phyloP scores from a whole-genome alignment of 1,140 invertebrate genomes.

The Bombus soroeensis region DNA sequence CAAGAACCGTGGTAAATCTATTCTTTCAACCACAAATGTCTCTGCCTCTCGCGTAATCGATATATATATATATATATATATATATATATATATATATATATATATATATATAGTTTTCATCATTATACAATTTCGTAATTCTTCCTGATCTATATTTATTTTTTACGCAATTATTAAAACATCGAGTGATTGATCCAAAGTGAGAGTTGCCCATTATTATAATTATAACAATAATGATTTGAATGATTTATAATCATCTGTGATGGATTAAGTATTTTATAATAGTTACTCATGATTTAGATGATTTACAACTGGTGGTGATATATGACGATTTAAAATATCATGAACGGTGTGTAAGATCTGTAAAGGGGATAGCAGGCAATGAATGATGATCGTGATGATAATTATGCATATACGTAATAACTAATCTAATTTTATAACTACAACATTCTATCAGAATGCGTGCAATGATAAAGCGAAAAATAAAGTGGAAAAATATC shows the following conservation, averaged over 20 bases:
- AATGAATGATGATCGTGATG: too few species aligned
- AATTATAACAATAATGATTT: not conserved
- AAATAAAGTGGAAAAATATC: not conserved
- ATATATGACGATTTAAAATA: not conserved
- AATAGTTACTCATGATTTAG: not conserved
- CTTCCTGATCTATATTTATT: too few species aligned
- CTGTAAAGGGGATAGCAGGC: too few species aligned
- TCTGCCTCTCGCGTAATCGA: not conserved
- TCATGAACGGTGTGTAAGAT: too few species aligned
- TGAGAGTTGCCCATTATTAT: not conserved
- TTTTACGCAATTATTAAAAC: not conserved
- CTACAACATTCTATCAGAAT: too few species aligned
- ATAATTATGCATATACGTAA: too few species aligned
- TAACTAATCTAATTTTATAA: too few species aligned
- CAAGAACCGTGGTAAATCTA: not conserved
- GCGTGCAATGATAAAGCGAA: not conserved
- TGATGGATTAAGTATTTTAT: not conserved
- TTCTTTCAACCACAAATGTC: slow-evolving; percentile 38
- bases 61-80: too few species aligned
- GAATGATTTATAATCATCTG: not conserved
- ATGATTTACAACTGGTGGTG: not conserved
- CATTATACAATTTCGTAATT: too few species aligned
- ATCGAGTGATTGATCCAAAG: not conserved
- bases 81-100: not conserved
- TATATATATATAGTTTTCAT: too few species aligned